These are phyloP conservation scores for Caenorhabditis afra DNA, from an alignment of 2,888 invertebrate genomes.

Conservation along the genomic window DNA sequence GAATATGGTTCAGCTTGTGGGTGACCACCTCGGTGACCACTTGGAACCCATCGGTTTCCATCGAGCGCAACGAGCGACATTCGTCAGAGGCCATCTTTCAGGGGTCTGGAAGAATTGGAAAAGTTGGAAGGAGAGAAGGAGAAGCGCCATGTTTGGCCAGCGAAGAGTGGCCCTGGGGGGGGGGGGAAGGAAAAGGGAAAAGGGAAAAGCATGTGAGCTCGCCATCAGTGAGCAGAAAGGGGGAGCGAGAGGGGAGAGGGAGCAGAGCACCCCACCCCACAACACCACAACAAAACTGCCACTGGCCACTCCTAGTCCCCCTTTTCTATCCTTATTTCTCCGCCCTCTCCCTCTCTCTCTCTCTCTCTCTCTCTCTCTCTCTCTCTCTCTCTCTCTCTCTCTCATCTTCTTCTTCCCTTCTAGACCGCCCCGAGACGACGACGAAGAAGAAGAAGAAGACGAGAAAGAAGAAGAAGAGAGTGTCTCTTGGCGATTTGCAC, in stretches of 20 bases:
- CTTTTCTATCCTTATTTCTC: conserved; percentile 2
- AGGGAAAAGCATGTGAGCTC: neutral
- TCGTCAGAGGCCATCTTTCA: conserved; percentile 29
- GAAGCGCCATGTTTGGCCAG: neutral
- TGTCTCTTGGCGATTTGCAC: conserved; percentile 48
- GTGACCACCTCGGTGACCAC: conserved; percentile 81
- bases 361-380: neutral
- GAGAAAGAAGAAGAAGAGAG: too few relatives aligned
- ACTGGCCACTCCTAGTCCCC: neutral
- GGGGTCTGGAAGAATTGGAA: conserved; percentile 25
- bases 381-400: conserved; percentile 10
- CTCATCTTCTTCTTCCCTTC: conserved; percentile 8
- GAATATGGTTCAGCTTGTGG: conserved; percentile 80
- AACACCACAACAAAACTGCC: neutral
- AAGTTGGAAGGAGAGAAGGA: neutral
- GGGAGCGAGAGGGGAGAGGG: neutral
- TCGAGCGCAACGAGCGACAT: conserved; percentile 57
- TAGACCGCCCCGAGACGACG: neutral
- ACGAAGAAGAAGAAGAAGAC: conserved; percentile 10
- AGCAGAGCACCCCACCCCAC: neutral
- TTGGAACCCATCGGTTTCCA: conserved; percentile 66
- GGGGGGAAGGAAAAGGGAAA: neutral
- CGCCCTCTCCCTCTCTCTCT: conserved; percentile 1
- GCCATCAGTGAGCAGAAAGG: neutral
- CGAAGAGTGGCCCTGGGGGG: too few relatives aligned